Conservation (phyloP, 1,140 invertebrate species). For the Zaprionus africanus region DNA sequence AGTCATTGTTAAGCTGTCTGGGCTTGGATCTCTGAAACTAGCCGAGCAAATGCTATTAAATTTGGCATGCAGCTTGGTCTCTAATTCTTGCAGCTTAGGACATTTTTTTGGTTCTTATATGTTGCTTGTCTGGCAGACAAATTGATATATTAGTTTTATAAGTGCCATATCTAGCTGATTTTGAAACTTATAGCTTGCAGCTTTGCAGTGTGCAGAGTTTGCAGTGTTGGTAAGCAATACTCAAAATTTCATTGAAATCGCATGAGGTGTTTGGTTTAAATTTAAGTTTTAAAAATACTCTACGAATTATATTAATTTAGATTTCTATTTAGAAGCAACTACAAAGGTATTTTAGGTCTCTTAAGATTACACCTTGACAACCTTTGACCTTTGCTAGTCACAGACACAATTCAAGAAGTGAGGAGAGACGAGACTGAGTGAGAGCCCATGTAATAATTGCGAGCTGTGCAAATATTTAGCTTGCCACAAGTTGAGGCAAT, state of each 20-base stretch:
- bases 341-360: not conserved
- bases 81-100: not conserved
- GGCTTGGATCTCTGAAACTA: not conserved
- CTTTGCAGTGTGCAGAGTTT: not conserved
- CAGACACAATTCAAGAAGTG: too few species aligned
- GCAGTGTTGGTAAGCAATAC: not conserved
- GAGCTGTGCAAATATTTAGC: conserved; percentile 6
- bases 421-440: not conserved
- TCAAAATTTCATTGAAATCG: not conserved
- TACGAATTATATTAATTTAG: too few species aligned
- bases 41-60: not conserved
- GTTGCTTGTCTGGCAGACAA: not conserved
- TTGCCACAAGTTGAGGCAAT: conserved; percentile 30
- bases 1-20: conserved; percentile 11
- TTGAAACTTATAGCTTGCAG: not conserved
- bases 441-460: not conserved
- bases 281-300: too few species aligned
- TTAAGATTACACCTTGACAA: not conserved
- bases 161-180: not conserved
- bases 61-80: not conserved
- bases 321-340: not conserved
- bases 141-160: not conserved
- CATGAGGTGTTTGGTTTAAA: not conserved
- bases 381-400: not conserved
- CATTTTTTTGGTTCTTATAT: not conserved